Evolutionary conservation across 2,888 invertebrate species (phyloP).

Genomic region (Sinopyrophorus schimmeli): DNA sequence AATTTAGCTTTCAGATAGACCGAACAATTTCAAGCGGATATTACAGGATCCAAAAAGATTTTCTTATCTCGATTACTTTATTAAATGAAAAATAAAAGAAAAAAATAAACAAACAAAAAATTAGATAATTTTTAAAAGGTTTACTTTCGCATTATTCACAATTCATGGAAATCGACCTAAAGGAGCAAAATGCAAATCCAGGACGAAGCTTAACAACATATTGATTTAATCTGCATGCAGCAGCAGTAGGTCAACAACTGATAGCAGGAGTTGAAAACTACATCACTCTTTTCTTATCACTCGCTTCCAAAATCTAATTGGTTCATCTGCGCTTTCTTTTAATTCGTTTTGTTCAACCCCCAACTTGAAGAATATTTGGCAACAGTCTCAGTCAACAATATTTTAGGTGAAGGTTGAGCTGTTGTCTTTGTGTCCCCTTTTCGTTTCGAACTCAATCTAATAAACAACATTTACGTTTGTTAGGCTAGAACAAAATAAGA

Average conservation of each 20-base stretch:
- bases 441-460: slow-evolving; percentile 6
- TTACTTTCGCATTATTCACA: too few species aligned
- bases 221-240: slow-evolving; percentile 35
- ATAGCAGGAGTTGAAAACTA: slow-evolving; percentile 28
- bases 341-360: too few species aligned
- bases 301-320: too few species aligned
- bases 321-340: too few species aligned
- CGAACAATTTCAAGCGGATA: slow-evolving; percentile 18
- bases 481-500: too few species aligned
- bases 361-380: too few species aligned
- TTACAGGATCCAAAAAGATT: slow-evolving; percentile 19
- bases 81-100: background rate
- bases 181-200: slow-evolving; percentile 21
- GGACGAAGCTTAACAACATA: slow-evolving; percentile 26
- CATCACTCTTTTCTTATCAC: slow-evolving; percentile 13
- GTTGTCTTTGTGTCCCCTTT: slow-evolving; percentile 4
- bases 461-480: slow-evolving; percentile 11
- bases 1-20: slow-evolving; percentile 17
- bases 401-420: slow-evolving; percentile 15
- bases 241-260: slow-evolving; percentile 37
- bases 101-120: too few species aligned
- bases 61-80: slow-evolving; percentile 1
- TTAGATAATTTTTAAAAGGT: too few species aligned
- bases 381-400: slow-evolving; percentile 8
- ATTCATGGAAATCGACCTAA: slow-evolving; percentile 12